Base-by-base conservation (phyloP, 2,797 vertebrate genomes). In the Oophaga sylvatica region DNA sequence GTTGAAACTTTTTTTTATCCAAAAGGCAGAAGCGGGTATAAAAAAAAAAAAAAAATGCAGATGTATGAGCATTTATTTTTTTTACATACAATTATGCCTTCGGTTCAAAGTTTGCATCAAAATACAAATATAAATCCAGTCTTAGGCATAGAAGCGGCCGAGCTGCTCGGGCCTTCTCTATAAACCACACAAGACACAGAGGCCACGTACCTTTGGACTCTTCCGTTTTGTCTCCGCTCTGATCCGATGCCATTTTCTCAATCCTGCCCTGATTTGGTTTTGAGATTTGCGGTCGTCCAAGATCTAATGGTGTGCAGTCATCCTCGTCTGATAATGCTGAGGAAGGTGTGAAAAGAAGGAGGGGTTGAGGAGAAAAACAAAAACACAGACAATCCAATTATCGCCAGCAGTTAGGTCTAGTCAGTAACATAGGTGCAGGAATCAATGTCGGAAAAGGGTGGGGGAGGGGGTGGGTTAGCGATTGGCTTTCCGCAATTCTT, bases 271-370 rank as follows among this genome's bases (percentile, higher is more conserved):
- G 56, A 17, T 85, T 77, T 4, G 41, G 26, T 29, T 88, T 80
- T 2, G 77, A 57, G 16, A 35, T 53, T 41, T 65, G 83, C 15
- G 80, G 48, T 31, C 73, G 62, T 10, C 73, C 77, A 10, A 88
- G 59, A 65, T 88, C 83, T 85, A 88, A 56, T 1, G 83, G 68
- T 22, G 19, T 26, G 26, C 78, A 77, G 20, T 88, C 87, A 31
- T 88, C 87, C 68, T 88, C 87, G 56, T 88, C 87, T 26, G 87
- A 88, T 15, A 88, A 57, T 20, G 29, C 87, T 88, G 81, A 88
- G 59, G 48, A 63, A 76, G 8, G 76, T 26, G 20, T 17, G 29
- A 76, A 56, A 65, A n/a, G 41, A 75, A 53, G 71, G 41, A 45
- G 12, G 41, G 41, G 41, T 5, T 48, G 45, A 75, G 45, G 48